Percentiles rank a stretch among this genome's conserved stretches.
Evolutionary conservation across 1,140 invertebrate species (phyloP).

Genomic region (Tetramorium simillimum): DNA sequence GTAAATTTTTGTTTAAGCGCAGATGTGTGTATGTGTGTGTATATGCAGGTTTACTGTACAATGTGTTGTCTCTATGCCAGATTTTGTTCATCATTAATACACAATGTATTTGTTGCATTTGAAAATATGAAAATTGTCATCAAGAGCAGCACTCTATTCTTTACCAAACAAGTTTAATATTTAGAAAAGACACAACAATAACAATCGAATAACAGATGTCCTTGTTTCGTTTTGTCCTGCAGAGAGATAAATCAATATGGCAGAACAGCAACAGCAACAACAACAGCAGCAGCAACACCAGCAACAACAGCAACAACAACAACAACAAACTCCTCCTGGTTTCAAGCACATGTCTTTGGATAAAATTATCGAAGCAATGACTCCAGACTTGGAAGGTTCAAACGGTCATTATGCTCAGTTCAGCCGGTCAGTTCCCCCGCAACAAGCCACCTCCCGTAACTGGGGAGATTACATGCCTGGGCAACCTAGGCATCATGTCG

Average conservation of each 20-base stretch:
- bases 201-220: neutral
- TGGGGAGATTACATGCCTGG: slow-evolving; percentile 81
- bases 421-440: slow-evolving; percentile 81
- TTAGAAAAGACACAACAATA: neutral
- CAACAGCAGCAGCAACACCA: too few species aligned
- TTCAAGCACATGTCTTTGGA: slow-evolving; percentile 85
- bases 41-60: too few species aligned
- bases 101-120: neutral
- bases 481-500: slow-evolving; percentile 76
- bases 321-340: slow-evolving; percentile 71
- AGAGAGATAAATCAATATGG: slow-evolving; percentile 75
- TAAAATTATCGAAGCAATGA: slow-evolving; percentile 88
- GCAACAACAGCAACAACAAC: too few species aligned
- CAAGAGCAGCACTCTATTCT: neutral
- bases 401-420: slow-evolving; percentile 87
- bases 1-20: neutral
- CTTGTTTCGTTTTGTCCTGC: slow-evolving; percentile 2
- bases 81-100: neutral
- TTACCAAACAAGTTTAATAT: neutral
- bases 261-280: slow-evolving; percentile 73
- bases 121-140: neutral
- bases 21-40: neutral
- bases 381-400: slow-evolving; percentile 86
- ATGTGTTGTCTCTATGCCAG: neutral
- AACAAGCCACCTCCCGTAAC: slow-evolving; percentile 77